Evolutionary conservation across 2,113 vertebrate species (phyloP), one percentile per base, ranked within the genome.

Genomic region (Stigmatopora argus): DNA sequence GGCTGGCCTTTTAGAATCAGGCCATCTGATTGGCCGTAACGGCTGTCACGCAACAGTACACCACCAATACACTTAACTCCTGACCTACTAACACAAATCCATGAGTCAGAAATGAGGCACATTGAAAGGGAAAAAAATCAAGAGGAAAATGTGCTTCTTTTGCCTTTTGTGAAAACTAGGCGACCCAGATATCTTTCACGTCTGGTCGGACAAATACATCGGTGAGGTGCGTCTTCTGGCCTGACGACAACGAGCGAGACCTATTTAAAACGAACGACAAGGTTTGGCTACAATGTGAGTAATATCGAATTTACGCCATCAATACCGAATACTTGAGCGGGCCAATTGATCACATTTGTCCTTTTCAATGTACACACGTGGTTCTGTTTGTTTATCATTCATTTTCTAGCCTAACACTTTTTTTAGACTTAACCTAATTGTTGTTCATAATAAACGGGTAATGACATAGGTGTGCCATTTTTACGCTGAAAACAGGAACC

Each of bases 41-140:
- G 3, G 19, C 70, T 77, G 87, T 82, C 90, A 72, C 11, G 89
- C 23, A 79, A 55, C 6, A 1, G n/a, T 17, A 62, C 66, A 59
- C 85, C 86, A 66, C 85, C 85, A 89, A 90, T 89, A 70, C 82
- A 66, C 59, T 86, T 79, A 73, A 77, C 75, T 79, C 77, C 75
- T 96, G 95, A 97, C 94, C 94, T 93, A 96, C 94, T 96, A 96
- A 96, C 95, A 97, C 93, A 95, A 86, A 95, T 96, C 92, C 90
- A 86, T 87, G 91, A 89, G 83, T 86, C 88, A 77, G 89, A 11
- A 41, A 41, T 41, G 38, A 23, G 67, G 75, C 62, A 77, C 75
- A 83, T 85, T 87, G 65, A 81, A 61, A 48, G 83, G 84, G 67
- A 80, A 74, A 78, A 72, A 69, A 72, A 60, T 19, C 18, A 63